A percentile compares a stretch with the other conserved stretches of the same genome.
These are phyloP conservation scores for Epiblema foenella DNA, from an alignment of 2,888 invertebrate species.

Conservation along the genomic window DNA sequence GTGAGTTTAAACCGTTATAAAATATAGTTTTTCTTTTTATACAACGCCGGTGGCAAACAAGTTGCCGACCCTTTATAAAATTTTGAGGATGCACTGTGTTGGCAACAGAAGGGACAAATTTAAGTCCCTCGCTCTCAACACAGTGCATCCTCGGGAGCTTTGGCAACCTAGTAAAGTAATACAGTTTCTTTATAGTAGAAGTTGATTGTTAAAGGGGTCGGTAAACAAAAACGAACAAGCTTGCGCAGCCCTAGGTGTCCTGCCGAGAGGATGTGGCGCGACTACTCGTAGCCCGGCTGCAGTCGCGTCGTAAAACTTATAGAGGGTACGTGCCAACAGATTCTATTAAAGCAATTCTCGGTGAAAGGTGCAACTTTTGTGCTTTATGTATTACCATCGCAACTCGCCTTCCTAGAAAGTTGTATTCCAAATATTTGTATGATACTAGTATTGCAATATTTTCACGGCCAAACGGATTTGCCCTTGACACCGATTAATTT, in stretches of 20 bases:
- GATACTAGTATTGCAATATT: too few species aligned
- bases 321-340: slow-evolving; percentile 25
- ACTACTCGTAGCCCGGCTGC: slow-evolving; percentile 21
- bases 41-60: too few species aligned
- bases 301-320: slow-evolving; percentile 44
- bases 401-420: neutral
- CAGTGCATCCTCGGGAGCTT: too few species aligned
- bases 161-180: too few species aligned
- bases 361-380: slow-evolving; percentile 17
- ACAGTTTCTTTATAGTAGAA: neutral
- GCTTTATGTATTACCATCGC: slow-evolving; percentile 18
- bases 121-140: too few species aligned
- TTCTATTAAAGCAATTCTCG: slow-evolving; percentile 30
- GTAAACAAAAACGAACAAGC: neutral
- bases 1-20: too few species aligned
- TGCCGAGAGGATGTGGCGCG: slow-evolving; percentile 12
- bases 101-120: too few species aligned
- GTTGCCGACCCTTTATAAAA: too few species aligned
- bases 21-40: too few species aligned
- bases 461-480: too few species aligned
- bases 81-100: too few species aligned
- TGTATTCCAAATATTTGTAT: neutral
- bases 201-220: neutral
- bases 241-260: slow-evolving; percentile 12
- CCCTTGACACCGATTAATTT: too few species aligned